These are phyloP conservation scores for Campoplex nolae DNA, from an alignment of 2,888 invertebrate genomes.

Conservation along the genomic window DNA sequence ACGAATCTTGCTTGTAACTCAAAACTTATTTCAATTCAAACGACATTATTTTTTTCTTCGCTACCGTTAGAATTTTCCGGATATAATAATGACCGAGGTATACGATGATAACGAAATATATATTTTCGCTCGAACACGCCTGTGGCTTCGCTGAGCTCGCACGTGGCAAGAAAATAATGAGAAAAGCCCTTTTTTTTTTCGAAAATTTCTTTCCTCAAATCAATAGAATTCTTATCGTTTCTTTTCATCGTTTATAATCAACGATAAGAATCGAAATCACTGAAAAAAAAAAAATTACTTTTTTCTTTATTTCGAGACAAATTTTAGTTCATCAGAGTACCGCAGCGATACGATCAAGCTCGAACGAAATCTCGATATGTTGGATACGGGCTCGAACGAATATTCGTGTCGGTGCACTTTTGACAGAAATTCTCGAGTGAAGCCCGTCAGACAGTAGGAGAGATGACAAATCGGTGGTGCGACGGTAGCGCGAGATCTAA, in stretches of 20 bases:
- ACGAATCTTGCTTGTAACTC: not conserved
- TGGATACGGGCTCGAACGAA: not conserved
- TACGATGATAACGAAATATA: not conserved
- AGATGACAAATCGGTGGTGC: constrained; percentile 65
- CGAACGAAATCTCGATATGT: not conserved
- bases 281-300: not conserved
- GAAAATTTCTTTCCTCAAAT: no score
- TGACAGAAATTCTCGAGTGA: constrained; percentile 31
- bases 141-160: not conserved
- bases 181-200: not conserved
- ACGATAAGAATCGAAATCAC: no score
- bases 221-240: no score
- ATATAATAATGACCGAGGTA: not conserved
- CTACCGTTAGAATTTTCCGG: constrained; percentile 1
- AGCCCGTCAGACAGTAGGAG: constrained; percentile 32
- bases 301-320: not conserved
- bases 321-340: not conserved
- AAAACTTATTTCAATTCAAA: not conserved
- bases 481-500: constrained; percentile 62
- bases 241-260: no score
- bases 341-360: not conserved
- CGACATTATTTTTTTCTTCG: not conserved
- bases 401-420: not conserved
- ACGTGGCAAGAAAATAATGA: not conserved
- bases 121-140: not conserved